Evolutionary conservation across 2,888 invertebrate species (phyloP).

Genomic region (Hydrotaea cyrtoneurina): DNA sequence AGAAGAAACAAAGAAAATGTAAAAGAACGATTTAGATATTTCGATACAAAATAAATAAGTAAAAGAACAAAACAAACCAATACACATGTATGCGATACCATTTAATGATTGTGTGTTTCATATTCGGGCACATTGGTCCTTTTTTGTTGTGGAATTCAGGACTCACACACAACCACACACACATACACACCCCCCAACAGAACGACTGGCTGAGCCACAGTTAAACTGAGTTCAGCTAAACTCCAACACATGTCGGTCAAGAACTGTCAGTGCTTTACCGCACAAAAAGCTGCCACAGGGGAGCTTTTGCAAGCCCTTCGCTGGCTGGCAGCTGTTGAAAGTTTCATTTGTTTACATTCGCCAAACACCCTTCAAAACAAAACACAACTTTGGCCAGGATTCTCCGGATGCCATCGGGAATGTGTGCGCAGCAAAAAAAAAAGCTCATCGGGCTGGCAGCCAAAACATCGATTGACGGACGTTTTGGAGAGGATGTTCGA

Average conservation of each 20-base stretch:
- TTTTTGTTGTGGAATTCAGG: no score
- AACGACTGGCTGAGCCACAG: no score
- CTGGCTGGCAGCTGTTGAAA: constrained; percentile 50
- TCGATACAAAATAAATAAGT: constrained; percentile 62
- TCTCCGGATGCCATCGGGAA: not conserved
- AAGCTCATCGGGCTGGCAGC: constrained; percentile 43
- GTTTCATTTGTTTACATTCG: constrained; percentile 52
- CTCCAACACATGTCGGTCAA: not conserved
- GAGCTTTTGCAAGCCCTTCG: constrained; percentile 6
- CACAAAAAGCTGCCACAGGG: not conserved
- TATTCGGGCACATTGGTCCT: not conserved
- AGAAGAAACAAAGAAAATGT: constrained; percentile 34
- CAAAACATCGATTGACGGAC: constrained; percentile 52
- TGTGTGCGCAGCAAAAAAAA: constrained; percentile 50
- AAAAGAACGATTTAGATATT: constrained; percentile 60
- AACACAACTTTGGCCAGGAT: constrained; percentile 45
- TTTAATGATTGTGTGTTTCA: constrained; percentile 25
- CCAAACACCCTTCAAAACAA: not conserved
- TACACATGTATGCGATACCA: constrained; percentile 30
- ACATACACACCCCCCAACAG: no score
- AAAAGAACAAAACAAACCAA: constrained; percentile 34
- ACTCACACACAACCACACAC: not conserved
- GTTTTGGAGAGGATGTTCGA: constrained; percentile 45
- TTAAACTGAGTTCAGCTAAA: not conserved
- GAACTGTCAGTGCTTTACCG: not conserved